These are phyloP conservation scores for Diadegma fenestrale DNA, from an alignment of 2,888 invertebrate species.

Conservation along the genomic window DNA sequence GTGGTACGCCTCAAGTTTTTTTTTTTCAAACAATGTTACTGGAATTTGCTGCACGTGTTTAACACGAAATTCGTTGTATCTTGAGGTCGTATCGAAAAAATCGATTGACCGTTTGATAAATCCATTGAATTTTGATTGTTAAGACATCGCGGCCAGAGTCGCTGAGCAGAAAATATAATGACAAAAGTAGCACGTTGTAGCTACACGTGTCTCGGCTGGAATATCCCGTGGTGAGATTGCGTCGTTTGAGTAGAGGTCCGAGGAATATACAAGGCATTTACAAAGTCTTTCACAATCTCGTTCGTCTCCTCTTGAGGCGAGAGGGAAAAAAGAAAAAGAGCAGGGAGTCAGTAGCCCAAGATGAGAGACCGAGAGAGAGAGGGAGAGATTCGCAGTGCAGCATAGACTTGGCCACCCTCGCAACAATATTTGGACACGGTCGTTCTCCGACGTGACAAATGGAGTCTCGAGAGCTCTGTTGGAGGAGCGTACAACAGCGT, in stretches of 20 bases:
- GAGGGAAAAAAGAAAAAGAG: constrained; percentile 10
- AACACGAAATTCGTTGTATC: neutral
- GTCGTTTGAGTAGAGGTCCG: constrained; percentile 11
- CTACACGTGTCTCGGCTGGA: constrained; percentile 34
- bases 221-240: constrained; percentile 33
- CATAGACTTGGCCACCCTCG: constrained; percentile 72
- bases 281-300: constrained; percentile 43
- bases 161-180: constrained; percentile 58
- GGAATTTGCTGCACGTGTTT: neutral
- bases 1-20: too few relatives aligned
- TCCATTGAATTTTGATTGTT: neutral
- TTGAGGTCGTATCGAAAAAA: neutral
- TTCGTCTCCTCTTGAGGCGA: constrained; percentile 9
- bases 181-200: constrained; percentile 43
- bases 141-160: constrained; percentile 9
- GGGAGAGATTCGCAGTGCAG: constrained; percentile 44
- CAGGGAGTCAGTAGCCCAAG: constrained; percentile 4
- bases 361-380: constrained; percentile 26
- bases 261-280: constrained; percentile 27
- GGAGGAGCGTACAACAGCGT: constrained; percentile 28
- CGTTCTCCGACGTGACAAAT: constrained; percentile 75
- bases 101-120: neutral
- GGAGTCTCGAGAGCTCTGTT: constrained; percentile 46
- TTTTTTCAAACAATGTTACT: neutral
- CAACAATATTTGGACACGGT: constrained; percentile 81